Evolutionary conservation across 2,113 vertebrate genomes (phyloP).

Genomic region (Platycercus adscitus): DNA sequence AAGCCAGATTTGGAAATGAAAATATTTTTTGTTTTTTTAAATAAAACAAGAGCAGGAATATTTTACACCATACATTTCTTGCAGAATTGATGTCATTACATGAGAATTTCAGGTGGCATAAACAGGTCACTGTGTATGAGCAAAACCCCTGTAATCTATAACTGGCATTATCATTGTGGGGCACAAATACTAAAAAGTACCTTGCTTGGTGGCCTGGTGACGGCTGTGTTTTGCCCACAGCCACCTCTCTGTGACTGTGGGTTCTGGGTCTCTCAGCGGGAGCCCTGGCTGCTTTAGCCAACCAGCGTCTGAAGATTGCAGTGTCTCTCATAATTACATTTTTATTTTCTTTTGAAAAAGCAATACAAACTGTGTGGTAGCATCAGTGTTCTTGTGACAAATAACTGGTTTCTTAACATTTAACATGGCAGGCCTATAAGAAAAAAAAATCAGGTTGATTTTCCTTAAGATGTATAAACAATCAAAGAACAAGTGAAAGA

Average conservation of each 20-base stretch:
- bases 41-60: neutral
- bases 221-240: neutral
- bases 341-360: neutral
- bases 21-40: neutral
- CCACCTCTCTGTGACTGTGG: neutral
- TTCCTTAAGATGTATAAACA: neutral
- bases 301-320: neutral
- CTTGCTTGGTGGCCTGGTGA: neutral
- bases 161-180: neutral
- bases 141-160: neutral
- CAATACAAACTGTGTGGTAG: conserved; percentile 15
- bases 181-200: neutral
- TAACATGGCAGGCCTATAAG: neutral
- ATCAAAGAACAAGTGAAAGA: neutral
- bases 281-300: neutral
- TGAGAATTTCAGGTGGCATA: neutral
- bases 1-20: neutral
- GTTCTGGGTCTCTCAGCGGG: neutral
- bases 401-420: neutral
- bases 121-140: neutral
- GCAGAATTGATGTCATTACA: neutral
- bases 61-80: neutral
- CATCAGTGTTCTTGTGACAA: neutral
- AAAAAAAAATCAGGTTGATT: neutral
- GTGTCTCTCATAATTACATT: neutral